Evolutionary conservation across 37 sponge, comb jelly and placozoan genomes (phyloP), one percentile per base, ranked within the genome.

Genomic region (Theonella swinhoei): DNA sequence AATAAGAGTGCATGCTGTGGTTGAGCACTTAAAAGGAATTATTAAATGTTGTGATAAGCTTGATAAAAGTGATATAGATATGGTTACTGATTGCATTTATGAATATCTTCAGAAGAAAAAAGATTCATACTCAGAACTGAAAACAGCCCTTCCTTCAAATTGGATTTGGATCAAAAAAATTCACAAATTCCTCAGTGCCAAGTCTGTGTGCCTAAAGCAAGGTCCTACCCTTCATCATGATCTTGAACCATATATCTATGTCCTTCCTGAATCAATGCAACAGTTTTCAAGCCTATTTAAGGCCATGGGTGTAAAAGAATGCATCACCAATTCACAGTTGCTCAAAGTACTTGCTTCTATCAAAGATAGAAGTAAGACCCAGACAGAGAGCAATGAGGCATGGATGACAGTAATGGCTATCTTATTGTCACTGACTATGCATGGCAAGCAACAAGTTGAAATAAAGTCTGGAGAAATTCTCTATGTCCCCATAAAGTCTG

Each of bases 341-440:
- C n/a, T 83, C 22, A 78, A 73, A 0, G 75, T 83, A 24, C 74
- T 88, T 23, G 24, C n/a, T 28, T 41, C 41, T 62, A 88, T 88
- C 42, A 79, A 87, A 62, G 63, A 71, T 3, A n/a, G 68, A 32
- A 42, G 43, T 20, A 47, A n/a, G 22, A 9, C 37, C 25, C 11
- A 39, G 5, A n/a, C 22, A 63, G 68, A 66, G 58, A 37, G 58
- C 26, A 54, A n/a, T 30, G 37, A 63, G 29, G 87, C 80, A 25
- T 88, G 88, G 88, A n/a, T 28, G 7, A 88, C 62, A 28, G 77
- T 88, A 0, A 58, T 70, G 76, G 42, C 39, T 34, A 88, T 88
- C 1, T 69, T 88, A n/a, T 76, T 82, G 54, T 88, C 83, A 83
- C 59, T 88, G 31, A 81, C 88, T 0, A 60, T 59, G 24, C 59